Evolutionary conservation across 2,888 invertebrate genomes (phyloP).

Genomic region (Drosophila formosana): DNA sequence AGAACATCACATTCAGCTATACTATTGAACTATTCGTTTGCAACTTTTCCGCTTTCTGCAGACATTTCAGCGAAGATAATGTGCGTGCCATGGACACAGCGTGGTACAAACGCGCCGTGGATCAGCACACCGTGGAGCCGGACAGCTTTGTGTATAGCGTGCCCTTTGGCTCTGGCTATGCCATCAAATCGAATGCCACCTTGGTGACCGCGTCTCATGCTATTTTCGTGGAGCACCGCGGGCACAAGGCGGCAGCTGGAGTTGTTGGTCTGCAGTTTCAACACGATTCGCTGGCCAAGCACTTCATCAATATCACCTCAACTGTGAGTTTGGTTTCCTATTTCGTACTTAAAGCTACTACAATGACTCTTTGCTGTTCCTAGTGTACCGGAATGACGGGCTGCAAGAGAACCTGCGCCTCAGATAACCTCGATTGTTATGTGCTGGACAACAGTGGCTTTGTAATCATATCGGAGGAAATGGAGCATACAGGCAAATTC

Average conservation of each 20-base stretch:
- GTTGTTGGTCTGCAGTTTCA: conserved; percentile 97
- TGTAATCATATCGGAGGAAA: conserved; percentile 94
- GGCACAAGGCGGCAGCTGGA: conserved; percentile 94
- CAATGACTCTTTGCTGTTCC: neutral
- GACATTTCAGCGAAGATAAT: conserved; percentile 93
- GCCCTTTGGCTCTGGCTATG: conserved; percentile 85
- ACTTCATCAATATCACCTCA: conserved; percentile 95
- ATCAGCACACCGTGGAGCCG: conserved; percentile 93
- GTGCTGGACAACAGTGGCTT: conserved; percentile 97
- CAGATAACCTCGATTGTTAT: conserved; percentile 95
- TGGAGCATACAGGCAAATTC: conserved; percentile 94
- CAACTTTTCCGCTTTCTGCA: conserved; percentile 78
- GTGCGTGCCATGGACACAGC: conserved; percentile 93
- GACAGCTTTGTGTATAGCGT: conserved; percentile 96
- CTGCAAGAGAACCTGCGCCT: conserved; percentile 94
- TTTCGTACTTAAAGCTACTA: neutral
- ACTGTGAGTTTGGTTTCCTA: conserved; percentile 86
- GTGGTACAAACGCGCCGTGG: conserved; percentile 96
- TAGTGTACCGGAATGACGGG: conserved; percentile 89
- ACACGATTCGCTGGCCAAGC: conserved; percentile 92
- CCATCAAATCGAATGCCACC: conserved; percentile 86
- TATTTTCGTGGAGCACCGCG: conserved; percentile 93
- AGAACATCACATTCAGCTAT: no score
- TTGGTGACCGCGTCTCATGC: conserved; percentile 96
- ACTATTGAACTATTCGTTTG: neutral